phyloP scores from a whole-genome alignment of 2,113 vertebrate genomes.

The Sebastes fasciatus region DNA sequence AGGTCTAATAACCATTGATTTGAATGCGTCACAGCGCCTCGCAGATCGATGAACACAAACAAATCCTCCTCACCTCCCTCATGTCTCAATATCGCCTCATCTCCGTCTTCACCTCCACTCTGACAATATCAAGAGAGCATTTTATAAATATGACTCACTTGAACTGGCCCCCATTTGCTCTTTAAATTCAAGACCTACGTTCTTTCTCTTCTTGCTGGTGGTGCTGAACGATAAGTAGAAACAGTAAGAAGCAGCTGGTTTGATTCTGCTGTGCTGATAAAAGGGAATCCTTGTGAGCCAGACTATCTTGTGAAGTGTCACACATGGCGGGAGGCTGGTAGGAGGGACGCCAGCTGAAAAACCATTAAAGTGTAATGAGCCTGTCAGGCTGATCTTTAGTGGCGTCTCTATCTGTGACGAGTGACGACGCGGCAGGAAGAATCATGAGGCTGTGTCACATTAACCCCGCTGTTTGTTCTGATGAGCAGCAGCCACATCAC shows the following conservation, averaged over 20 bases:
- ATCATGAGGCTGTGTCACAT: background rate
- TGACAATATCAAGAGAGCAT: conserved; percentile 6
- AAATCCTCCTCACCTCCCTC: conserved; percentile 30
- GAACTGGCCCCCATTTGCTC: background rate
- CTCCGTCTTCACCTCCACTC: conserved; percentile 5
- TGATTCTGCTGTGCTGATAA: background rate
- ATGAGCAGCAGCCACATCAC: conserved; percentile 14
- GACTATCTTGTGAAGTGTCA: conserved; percentile 10
- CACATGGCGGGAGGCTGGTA: background rate
- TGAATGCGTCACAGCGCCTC: conserved; percentile 38
- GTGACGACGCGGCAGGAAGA: background rate
- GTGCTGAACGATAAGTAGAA: background rate
- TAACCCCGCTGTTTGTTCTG: background rate
- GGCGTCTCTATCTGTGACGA: background rate
- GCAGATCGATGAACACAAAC: conserved; percentile 50
- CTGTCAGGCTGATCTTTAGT: conserved; percentile 6
- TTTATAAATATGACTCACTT: conserved; percentile 37
- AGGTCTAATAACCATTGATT: conserved; percentile 62
- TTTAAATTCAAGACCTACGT: conserved; percentile 1
- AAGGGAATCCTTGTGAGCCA: background rate
- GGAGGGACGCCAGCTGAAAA: background rate
- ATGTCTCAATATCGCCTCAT: background rate
- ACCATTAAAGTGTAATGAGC: conserved; percentile 41
- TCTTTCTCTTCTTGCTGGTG: background rate
- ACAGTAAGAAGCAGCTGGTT: background rate